Evolutionary conservation across 2,113 vertebrate species (phyloP).

Genomic region (Gopherus flavomarginatus): DNA sequence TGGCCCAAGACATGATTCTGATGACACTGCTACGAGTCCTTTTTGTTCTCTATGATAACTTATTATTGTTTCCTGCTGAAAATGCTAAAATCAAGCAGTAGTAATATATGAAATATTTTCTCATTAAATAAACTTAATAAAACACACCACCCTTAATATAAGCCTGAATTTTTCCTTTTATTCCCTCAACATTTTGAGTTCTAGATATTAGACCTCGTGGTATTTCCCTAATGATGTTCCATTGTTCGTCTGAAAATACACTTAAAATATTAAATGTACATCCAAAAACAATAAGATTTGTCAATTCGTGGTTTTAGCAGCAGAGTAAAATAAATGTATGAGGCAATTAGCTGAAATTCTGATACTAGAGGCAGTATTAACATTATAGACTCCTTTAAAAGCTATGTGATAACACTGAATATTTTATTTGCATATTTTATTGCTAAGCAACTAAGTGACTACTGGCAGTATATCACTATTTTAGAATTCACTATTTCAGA

Average conservation of each 20-base stretch:
- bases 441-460: background rate
- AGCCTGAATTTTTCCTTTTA: background rate
- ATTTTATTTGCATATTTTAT: slow-evolving; percentile 1
- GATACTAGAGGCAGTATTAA: background rate
- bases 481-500: background rate
- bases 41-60: background rate
- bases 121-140: background rate
- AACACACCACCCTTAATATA: background rate
- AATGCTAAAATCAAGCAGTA: background rate
- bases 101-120: background rate
- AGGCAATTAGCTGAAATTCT: slow-evolving; percentile 36
- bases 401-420: slow-evolving; percentile 17
- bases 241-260: background rate
- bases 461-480: background rate
- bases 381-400: slow-evolving; percentile 30
- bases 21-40: background rate
- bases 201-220: rapidly evolving
- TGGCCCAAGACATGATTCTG: background rate
- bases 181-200: rapidly evolving
- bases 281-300: background rate
- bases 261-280: slow-evolving; percentile 1
- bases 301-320: slow-evolving; percentile 24
- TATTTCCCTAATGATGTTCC: background rate
- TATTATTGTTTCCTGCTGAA: background rate
- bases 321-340: slow-evolving; percentile 39